Percentiles rank a stretch among this genome's conserved stretches.
Evolutionary conservation across 1,140 invertebrate genomes (phyloP).

Genomic region (Drosophila sechellia): DNA sequence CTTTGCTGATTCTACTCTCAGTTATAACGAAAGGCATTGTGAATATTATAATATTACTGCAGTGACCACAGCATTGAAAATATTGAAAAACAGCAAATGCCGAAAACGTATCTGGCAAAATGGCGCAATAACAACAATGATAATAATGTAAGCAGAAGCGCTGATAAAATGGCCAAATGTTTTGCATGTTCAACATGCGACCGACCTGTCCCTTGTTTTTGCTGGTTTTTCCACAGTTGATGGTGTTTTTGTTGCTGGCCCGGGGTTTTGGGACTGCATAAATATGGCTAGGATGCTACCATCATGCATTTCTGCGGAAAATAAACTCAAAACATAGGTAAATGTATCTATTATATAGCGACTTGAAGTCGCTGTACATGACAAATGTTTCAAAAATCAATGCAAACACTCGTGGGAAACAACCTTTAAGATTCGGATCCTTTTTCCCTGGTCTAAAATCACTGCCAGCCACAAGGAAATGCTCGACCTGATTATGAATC

Average conservation of each 20-base stretch:
- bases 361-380: neutral
- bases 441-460: neutral
- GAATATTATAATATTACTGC: constrained; percentile 5
- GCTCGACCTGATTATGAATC: constrained; percentile 45
- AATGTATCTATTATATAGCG: too few relatives aligned
- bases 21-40: neutral
- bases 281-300: constrained; percentile 41
- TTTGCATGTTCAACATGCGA: constrained; percentile 53
- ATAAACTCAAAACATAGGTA: too few relatives aligned
- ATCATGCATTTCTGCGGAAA: neutral
- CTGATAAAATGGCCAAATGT: constrained; percentile 42
- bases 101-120: constrained; percentile 22
- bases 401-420: constrained; percentile 22
- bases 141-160: constrained; percentile 30
- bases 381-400: constrained; percentile 7
- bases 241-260: constrained; percentile 20
- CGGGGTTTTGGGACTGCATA: constrained; percentile 43
- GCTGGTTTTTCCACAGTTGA: constrained; percentile 6
- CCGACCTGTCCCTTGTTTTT: constrained; percentile 42
- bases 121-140: constrained; percentile 29
- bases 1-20: too few relatives aligned
- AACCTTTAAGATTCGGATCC: neutral
- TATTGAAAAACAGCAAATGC: constrained; percentile 46
- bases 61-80: constrained; percentile 26
- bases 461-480: constrained; percentile 21